Base-by-base conservation (phyloP, 2,113 vertebrate genomes). In the Spea multiplicata region DNA sequence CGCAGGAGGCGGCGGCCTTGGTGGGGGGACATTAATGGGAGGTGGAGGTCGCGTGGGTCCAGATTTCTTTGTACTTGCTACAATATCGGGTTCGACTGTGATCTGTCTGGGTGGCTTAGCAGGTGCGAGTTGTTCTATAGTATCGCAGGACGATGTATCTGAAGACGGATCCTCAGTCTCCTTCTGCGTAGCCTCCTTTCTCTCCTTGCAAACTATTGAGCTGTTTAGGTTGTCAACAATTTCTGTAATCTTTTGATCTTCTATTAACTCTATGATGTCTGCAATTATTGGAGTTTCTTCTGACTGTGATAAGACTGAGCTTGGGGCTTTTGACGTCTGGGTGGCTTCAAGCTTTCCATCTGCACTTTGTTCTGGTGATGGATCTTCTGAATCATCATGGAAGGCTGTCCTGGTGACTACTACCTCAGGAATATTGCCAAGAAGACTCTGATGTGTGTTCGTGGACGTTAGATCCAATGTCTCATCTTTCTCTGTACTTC, bases 51-150 rank as follows among this genome's bases (percentile, higher is more conserved):
- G 93, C 9, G 92, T 87, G 0, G 97, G 97, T 8, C 93, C 93
- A 52, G 93, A 91, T 74, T 96, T 99, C 90, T 99, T 99, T 8
- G 97, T 99, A 90, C 96, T 99, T 8, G 97, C 97, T 76, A 99
- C 97, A 69, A 99, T 98, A 86, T 99, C 97, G 6, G 97, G 97
- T 84, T 99, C 97, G 9, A 91, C 88, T 44, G 91, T 92, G 69
- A 97, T 91, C 64, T 97, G 96, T 44, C 95, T 90, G 0, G 96
- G 96, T 0, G 96, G 94, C 83, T 99, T 99, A 9, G 90, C 86
- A 0, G 96, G 95, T 9, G 93, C 90, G 2, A 69, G 53, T 82
- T 93, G 91, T 77, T 93, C 91, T 64, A 84, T 0, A 44, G 78
- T 30, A 73, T 96, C 94, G 53, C 88, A 88, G 82, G 90, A 84